A percentile compares a stretch with the other conserved stretches of the same genome.
Conservation (phyloP, 2,888 invertebrate species). For the Cyrtodaria siliqua region DNA sequence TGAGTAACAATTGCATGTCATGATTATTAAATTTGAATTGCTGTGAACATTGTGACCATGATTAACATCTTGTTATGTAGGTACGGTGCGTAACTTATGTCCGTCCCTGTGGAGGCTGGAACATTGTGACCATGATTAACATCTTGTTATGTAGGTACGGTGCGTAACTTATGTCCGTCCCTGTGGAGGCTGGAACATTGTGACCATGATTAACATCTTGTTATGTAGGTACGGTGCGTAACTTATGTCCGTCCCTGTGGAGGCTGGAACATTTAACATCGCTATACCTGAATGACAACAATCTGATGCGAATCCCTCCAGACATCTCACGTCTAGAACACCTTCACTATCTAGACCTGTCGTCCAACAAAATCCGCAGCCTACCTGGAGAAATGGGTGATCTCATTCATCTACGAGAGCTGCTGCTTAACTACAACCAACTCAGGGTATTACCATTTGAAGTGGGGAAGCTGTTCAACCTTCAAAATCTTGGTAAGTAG, state of each 20-base stretch:
- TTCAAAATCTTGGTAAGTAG: conserved; percentile 93
- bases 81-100: too few species aligned
- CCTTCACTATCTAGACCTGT: conserved; percentile 95
- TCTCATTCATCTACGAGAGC: conserved; percentile 97
- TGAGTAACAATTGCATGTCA: too few species aligned
- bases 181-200: too few species aligned
- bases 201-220: too few species aligned
- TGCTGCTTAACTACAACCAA: conserved; percentile 97
- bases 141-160: too few species aligned
- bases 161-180: too few species aligned
- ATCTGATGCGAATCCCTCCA: conserved; percentile 94
- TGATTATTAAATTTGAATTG: too few species aligned
- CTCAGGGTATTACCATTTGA: conserved; percentile 98
- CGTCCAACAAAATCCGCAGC: conserved; percentile 97
- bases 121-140: too few species aligned
- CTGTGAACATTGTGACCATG: too few species aligned
- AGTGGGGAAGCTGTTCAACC: conserved; percentile 98
- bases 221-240: conserved; percentile 94
- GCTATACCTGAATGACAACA: conserved; percentile 98
- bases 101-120: too few species aligned
- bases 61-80: too few species aligned
- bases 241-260: conserved; percentile 96
- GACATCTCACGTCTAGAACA: conserved; percentile 95
- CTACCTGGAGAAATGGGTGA: conserved; percentile 99
- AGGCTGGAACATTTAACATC: conserved; percentile 96